A percentile compares a stretch with the other conserved stretches of the same genome.
phyloP scores from a whole-genome alignment of 2,888 invertebrate species.

The Stenichneumon culpator region DNA sequence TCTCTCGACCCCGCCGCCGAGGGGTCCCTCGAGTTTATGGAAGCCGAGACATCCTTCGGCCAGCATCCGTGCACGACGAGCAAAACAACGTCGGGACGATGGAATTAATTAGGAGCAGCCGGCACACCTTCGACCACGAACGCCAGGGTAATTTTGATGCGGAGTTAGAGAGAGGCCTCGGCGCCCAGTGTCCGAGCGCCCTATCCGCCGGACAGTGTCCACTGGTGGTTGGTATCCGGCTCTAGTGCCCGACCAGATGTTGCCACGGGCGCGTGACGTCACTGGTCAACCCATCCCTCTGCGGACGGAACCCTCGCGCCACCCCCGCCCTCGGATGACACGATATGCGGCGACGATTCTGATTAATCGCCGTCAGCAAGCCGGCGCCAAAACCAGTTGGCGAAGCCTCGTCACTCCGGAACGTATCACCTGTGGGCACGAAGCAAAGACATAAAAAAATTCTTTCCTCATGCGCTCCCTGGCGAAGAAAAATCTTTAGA shows the following conservation, averaged over 20 bases:
- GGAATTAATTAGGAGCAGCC: conserved; percentile 83
- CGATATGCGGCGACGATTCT: conserved; percentile 84
- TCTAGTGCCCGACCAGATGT: conserved; percentile 81
- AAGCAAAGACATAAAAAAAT: conserved; percentile 14
- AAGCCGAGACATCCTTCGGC: conserved; percentile 17
- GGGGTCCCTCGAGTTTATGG: conserved; percentile 14
- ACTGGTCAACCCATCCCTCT: conserved; percentile 83
- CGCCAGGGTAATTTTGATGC: conserved; percentile 82
- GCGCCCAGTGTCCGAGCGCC: conserved; percentile 77
- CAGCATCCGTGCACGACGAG: conserved; percentile 36
- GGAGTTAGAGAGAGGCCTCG: conserved; percentile 79
- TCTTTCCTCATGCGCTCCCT: background rate
- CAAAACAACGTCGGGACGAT: conserved; percentile 67
- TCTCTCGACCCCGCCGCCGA: background rate
- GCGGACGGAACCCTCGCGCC: conserved; percentile 44
- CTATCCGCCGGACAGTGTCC: conserved; percentile 74
- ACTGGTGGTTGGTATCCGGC: conserved; percentile 44
- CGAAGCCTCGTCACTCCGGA: background rate
- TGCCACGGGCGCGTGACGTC: conserved; percentile 84
- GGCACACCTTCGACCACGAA: conserved; percentile 73
- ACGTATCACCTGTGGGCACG: background rate
- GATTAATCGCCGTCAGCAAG: conserved; percentile 85
- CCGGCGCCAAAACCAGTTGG: conserved; percentile 79
- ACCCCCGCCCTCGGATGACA: conserved; percentile 72
- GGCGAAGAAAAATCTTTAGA: background rate